A percentile compares a stretch with the other conserved stretches of the same genome.
Conservation (phyloP, 2,113 vertebrate genomes). For the Gymnarchus niloticus region DNA sequence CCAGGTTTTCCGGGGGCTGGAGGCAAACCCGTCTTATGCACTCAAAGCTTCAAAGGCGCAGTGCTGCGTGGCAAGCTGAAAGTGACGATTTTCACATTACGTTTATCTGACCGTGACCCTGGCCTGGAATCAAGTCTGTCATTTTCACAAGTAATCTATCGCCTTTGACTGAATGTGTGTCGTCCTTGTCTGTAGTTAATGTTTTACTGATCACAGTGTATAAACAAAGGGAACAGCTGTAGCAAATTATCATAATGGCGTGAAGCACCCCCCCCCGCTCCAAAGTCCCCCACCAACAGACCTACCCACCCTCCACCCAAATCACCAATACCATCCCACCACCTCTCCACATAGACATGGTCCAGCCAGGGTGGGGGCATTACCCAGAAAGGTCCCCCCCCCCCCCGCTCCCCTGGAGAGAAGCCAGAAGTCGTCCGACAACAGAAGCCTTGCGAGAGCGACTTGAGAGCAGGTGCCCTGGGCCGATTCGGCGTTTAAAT, state of each 20-base stretch:
- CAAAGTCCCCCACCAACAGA: conserved; percentile 2
- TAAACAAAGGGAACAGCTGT: conserved; percentile 29
- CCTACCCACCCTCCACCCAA: neutral
- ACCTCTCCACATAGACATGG: neutral
- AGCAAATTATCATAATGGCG: conserved; percentile 12
- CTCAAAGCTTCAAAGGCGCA: neutral
- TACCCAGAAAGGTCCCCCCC: conserved; percentile 5
- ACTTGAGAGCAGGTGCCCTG: conserved; percentile 26
- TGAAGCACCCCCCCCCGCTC: neutral
- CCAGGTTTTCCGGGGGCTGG: conserved; percentile 8
- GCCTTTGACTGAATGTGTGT: neutral
- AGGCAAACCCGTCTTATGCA: neutral
- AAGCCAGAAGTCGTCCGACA: conserved; percentile 8
- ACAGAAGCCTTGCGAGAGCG: conserved; percentile 23
- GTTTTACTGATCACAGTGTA: conserved; percentile 1
- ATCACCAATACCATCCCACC: neutral
- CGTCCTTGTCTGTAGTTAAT: neutral
- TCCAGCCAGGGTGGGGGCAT: neutral
- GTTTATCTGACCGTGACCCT: neutral
- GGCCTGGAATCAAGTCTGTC: neutral
- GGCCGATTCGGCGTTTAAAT: conserved; percentile 10
- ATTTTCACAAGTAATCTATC: neutral
- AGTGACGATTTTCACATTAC: neutral
- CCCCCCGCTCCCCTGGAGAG: conserved; percentile 8
- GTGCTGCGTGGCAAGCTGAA: neutral